phyloP scores from a whole-genome alignment of 2,888 invertebrate species.

The Hydrotaea cyrtoneurina region DNA sequence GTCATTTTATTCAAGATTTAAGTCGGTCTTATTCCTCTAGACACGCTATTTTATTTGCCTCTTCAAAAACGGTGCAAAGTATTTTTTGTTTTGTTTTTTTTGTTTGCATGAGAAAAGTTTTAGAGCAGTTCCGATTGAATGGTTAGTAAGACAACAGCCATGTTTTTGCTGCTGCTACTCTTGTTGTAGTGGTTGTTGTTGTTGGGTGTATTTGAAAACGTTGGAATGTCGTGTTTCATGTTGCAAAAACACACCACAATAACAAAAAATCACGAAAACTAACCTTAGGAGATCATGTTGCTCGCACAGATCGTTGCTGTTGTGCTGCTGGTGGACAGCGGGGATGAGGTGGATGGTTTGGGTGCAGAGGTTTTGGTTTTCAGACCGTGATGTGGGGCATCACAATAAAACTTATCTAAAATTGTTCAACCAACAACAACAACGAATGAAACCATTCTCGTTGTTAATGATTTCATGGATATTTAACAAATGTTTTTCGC shows the following conservation, averaged over 20 bases:
- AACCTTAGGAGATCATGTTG: constrained; percentile 66
- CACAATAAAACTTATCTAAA: neutral
- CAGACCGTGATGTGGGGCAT: constrained; percentile 1
- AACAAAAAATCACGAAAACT: constrained; percentile 61
- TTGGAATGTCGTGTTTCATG: constrained; percentile 59
- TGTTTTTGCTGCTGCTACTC: neutral
- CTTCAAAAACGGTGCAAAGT: constrained; percentile 45
- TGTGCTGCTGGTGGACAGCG: no score
- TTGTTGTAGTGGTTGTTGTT: neutral
- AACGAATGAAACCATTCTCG: neutral
- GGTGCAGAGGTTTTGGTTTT: neutral
- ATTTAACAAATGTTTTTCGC: neutral
- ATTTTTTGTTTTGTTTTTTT: neutral
- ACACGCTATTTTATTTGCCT: constrained; percentile 54
- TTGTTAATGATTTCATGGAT: constrained; percentile 18
- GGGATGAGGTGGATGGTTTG: no score
- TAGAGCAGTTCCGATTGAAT: constrained; percentile 24
- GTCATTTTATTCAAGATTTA: neutral
- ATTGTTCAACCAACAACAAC: neutral
- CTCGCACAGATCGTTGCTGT: constrained; percentile 32
- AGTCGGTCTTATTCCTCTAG: constrained; percentile 34
- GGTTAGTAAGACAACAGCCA: constrained; percentile 10
- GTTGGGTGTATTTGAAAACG: constrained; percentile 28
- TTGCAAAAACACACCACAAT: constrained; percentile 52
- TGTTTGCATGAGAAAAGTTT: constrained; percentile 10